Base-by-base conservation (phyloP, 2,797 vertebrate species). In the Semaprochilodus insignis region DNA sequence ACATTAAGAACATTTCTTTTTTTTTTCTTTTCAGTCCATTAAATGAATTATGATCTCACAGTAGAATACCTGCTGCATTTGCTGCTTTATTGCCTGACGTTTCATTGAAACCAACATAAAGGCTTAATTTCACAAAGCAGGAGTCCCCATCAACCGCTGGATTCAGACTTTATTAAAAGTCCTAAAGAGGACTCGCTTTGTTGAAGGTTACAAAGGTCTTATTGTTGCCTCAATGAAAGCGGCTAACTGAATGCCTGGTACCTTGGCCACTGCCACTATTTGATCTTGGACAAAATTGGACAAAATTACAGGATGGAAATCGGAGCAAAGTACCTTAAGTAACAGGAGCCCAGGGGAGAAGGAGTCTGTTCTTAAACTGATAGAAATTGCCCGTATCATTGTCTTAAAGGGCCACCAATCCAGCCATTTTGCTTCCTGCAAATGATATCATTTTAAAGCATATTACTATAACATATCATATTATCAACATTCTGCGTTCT, bases 151-250 rank as follows among this genome's bases (percentile, higher is more conserved):
- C 57, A 44, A 76, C 34, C 21, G n/a, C 74, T 76, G 57, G 57
- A 80, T 74, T 70, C 60, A 62, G 40, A 59, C 40, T 19, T 60
- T 65, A 67, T 40, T 74, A 60, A 80, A 75, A 65, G 11, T 19
- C n/a, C 7, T 57, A 63, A 81, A 83, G 65, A 63, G 14, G 81
- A 84, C 82, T 70, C 81, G 85, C 86, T 88, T 92, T 87, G 85
- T 76, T 2, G 40, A 72, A 3, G 78, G 21, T 85, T 44, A 90
- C 90, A 93, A 91, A 92, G 89, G 88, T 80, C 8, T 84, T 84
- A 83, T 93, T 94, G 92, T 94, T 89, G 59, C 1, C 11, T 81
- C 52, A 6, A 0, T 85, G 87, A 88, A 86, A 90, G 75, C 83
- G 14, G 80, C 40, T 19, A 81, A 79, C 71, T 86, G 85, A 89